Evolutionary conservation across 2,888 invertebrate genomes (phyloP).

Genomic region (Mimachlamys varia): DNA sequence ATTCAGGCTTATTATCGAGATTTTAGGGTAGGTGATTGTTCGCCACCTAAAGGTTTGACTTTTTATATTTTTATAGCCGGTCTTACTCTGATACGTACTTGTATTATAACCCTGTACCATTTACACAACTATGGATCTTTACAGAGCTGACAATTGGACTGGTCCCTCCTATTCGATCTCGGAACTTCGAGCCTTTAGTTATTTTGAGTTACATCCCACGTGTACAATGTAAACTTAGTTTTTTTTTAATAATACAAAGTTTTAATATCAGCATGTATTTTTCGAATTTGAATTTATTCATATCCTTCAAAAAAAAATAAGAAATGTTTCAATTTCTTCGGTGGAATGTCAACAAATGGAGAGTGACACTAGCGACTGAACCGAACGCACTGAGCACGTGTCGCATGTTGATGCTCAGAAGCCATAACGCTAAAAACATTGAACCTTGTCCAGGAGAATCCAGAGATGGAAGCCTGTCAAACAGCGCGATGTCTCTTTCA

Average conservation of each 20-base stretch:
- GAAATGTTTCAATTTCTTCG: not conserved
- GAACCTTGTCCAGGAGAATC: not conserved
- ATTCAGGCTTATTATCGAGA: too few relatives aligned
- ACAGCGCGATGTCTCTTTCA: constrained; percentile 21
- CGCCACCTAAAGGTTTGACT: not conserved
- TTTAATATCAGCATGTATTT: not conserved
- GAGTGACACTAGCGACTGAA: not conserved
- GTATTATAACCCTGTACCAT: not conserved
- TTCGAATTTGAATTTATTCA: not conserved
- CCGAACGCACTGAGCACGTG: not conserved
- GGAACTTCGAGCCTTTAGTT: not conserved
- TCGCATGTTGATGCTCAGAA: not conserved
- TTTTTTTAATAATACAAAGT: not conserved
- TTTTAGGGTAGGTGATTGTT: too few relatives aligned
- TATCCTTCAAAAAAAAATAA: not conserved
- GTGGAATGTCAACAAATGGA: not conserved
- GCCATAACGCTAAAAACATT: constrained; percentile 13
- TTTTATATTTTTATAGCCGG: not conserved
- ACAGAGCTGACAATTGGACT: not conserved
- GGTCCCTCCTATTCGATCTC: not conserved
- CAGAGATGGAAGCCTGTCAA: constrained; percentile 29
- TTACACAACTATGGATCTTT: not conserved
- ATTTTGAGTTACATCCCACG: not conserved
- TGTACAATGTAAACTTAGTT: not conserved
- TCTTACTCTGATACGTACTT: not conserved